Conservation (phyloP, 2,888 invertebrate genomes). For the Eurois occulta region DNA sequence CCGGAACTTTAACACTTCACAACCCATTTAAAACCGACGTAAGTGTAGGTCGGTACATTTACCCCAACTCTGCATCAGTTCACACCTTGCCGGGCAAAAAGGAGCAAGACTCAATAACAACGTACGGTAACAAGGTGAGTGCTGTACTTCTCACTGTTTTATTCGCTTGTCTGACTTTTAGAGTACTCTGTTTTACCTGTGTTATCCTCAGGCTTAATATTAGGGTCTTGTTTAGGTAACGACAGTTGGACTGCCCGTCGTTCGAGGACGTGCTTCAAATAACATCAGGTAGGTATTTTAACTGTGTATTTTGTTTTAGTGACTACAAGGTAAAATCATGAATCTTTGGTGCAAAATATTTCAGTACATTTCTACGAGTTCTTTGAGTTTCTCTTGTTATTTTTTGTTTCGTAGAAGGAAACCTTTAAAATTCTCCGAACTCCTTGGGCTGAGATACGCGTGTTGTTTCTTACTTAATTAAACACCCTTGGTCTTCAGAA, state of each 20-base stretch:
- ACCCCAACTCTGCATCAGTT: constrained; percentile 54
- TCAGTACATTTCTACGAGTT: constrained; percentile 39
- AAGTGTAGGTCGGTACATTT: constrained; percentile 46
- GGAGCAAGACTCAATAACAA: constrained; percentile 61
- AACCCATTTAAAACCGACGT: constrained; percentile 43
- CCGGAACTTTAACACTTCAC: constrained; percentile 43
- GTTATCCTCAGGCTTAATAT: constrained; percentile 58
- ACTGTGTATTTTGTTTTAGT: constrained; percentile 3
- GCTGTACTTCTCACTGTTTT: constrained; percentile 60
- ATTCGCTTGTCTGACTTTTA: constrained; percentile 66
- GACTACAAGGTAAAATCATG: constrained; percentile 5
- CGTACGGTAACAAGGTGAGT: constrained; percentile 61
- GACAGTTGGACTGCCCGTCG: constrained; percentile 38
- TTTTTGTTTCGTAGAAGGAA: constrained; percentile 32
- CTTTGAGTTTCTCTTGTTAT: constrained; percentile 17
- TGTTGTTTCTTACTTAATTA: constrained; percentile 17
- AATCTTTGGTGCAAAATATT: constrained; percentile 28
- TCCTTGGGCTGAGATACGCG: not conserved
- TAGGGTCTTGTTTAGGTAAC: constrained; percentile 54
- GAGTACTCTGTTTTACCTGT: constrained; percentile 58
- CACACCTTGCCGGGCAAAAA: constrained; percentile 59
- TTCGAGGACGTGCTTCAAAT: constrained; percentile 39
- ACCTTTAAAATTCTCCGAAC: constrained; percentile 25
- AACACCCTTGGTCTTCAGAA: not conserved
- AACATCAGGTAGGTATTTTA: constrained; percentile 18